phyloP scores from a whole-genome alignment of 2,113 vertebrate species.

The Strix uralensis region DNA sequence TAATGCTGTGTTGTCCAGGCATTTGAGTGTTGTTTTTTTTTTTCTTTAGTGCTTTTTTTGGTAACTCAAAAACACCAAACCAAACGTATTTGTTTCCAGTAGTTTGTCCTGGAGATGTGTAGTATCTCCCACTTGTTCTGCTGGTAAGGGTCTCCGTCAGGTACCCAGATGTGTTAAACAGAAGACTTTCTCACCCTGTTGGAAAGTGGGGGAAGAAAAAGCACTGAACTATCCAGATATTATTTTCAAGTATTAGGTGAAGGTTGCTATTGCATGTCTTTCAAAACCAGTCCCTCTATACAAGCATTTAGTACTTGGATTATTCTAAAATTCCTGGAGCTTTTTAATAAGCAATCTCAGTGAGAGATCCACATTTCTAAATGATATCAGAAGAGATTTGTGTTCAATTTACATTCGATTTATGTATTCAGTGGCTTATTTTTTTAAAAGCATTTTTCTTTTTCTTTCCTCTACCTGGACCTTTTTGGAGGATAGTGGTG shows the following conservation, averaged over 20 bases:
- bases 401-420: not conserved
- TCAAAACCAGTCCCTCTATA: not conserved
- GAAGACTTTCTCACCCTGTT: not conserved
- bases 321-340: not conserved
- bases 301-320: not conserved
- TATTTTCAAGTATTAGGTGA: not conserved
- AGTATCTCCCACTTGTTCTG: not conserved
- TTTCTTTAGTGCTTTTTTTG: not conserved
- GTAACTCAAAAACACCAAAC: not conserved
- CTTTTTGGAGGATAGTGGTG: not conserved
- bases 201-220: not conserved
- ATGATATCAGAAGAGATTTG: not conserved
- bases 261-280: not conserved
- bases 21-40: not conserved
- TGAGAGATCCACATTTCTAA: not conserved
- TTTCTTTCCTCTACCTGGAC: not conserved
- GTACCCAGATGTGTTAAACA: rapidly evolving
- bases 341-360: not conserved
- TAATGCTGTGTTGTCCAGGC: not conserved
- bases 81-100: not conserved
- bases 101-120: not conserved
- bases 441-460: not conserved
- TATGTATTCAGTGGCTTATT: rapidly evolving
- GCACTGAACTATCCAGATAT: not conserved
- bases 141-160: not conserved